phyloP scores from a whole-genome alignment of 2,797 vertebrate genomes.

The Zonotrichia albicollis region DNA sequence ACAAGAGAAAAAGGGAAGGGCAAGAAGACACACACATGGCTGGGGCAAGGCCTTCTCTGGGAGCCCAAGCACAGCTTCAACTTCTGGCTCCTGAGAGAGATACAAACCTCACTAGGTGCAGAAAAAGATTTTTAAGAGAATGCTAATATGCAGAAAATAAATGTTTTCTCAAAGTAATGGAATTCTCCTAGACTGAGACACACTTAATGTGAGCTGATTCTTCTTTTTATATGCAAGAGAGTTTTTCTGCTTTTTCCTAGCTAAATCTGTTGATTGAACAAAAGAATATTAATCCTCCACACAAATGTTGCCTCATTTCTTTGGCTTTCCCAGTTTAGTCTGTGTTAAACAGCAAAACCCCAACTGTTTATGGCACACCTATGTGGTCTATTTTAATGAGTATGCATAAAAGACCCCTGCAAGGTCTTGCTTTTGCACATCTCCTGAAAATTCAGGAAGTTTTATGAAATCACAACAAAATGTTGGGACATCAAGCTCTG shows the following conservation, averaged over 20 bases:
- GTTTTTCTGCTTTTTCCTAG: not conserved
- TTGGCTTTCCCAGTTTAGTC: not conserved
- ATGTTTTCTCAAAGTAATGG: not conserved
- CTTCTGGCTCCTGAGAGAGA: not conserved
- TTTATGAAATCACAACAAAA: not conserved
- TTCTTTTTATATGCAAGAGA: fast-evolving
- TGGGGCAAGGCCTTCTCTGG: not conserved
- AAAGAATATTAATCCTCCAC: not conserved
- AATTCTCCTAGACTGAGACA: not conserved
- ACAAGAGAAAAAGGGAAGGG: not conserved
- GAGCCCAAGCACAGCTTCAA: not conserved
- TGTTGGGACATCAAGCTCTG: not conserved
- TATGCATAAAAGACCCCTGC: not conserved
- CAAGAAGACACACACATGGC: not conserved
- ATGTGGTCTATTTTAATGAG: not conserved
- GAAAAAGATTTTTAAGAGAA: not conserved
- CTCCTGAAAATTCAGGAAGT: not conserved
- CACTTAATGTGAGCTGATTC: not conserved
- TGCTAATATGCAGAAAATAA: not conserved
- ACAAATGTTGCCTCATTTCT: not conserved
- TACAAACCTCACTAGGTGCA: not conserved
- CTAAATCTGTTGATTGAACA: not conserved
- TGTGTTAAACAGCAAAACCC: not conserved
- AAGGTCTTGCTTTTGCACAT: not conserved
- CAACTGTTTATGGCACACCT: not conserved